Evolutionary conservation across 37 sponge, comb jelly and placozoan species (phyloP), one percentile per base, ranked within the genome.

Genomic region (Geodia barretti): DNA sequence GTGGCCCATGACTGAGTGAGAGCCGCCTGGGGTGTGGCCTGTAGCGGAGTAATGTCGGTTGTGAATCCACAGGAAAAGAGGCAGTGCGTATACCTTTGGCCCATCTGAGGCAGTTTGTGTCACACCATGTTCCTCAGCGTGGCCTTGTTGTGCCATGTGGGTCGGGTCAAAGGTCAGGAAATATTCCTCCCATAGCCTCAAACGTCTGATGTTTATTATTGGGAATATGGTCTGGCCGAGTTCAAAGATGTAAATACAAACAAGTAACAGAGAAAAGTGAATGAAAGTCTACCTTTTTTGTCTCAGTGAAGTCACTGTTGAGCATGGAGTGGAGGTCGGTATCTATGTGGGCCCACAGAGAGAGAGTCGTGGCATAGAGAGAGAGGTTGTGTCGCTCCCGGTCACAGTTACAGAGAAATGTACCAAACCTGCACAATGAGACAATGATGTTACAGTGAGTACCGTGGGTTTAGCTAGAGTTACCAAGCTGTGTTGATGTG

Each of bases 121-220:
- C 68, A 68, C 31, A 33, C 34, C 33, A 8, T 72, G 73, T 9
- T 62, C 65, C 5, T 39, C 36, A 11, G 43, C 24, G 2, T 72
- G 29, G 14, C 73, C 41, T 3, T 72, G 73, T 38, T n/a, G 43
- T 1, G 68, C 34, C 4, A 60, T 9, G 37, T 23, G 38, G 1
- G 92, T 89, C 64, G 64, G 61, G 78, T 94, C 97, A 70, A 89
- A 97, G 20, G 93, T 83, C 36, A 99, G 81, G 79, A 91, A 97
- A 74, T 93, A 97, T 68, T 94, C 95, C 81, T 92, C 84, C 99
- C 99, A 99, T 32, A 99, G 76, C 43, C 81, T 64, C 42, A 99
- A 78, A 34, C 93, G 82, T 25, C 96, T 83, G 54, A 98, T 41
- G 64, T 83, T 96, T 41, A 59, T 61, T 30, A 74, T 74, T 37